phyloP scores from a whole-genome alignment of 2,888 invertebrate species.

The Acrobasis repandana region DNA sequence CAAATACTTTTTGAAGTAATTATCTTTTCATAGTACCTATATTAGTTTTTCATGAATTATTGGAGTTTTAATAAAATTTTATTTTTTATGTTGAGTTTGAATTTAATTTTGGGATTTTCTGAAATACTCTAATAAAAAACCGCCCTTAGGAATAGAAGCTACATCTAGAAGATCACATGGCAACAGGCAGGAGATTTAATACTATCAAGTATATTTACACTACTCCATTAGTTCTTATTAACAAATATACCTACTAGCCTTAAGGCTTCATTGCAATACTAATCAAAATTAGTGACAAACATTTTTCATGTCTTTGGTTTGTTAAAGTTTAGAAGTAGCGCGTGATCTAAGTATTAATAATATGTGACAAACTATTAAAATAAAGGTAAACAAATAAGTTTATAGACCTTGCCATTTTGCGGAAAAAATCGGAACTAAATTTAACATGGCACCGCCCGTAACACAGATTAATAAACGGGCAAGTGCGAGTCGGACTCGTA shows the following conservation, averaged over 20 bases:
- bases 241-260: constrained; percentile 17
- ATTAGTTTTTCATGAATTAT: neutral
- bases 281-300: neutral
- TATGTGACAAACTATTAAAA: no score
- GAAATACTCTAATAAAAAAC: constrained; percentile 30
- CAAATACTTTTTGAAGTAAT: no score
- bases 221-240: constrained; percentile 10
- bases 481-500: no score
- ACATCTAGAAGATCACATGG: constrained; percentile 77
- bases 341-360: neutral
- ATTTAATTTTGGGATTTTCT: neutral
- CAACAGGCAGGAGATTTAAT: constrained; percentile 62
- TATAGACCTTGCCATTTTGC: no score
- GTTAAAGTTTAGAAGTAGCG: neutral
- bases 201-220: constrained; percentile 36
- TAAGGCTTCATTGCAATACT: constrained; percentile 10
- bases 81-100: neutral
- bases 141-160: constrained; percentile 51
- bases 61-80: neutral
- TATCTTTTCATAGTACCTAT: no score
- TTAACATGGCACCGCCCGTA: no score
- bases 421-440: no score
- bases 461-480: no score
- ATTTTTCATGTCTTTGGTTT: no score
- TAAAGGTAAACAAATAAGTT: no score